phyloP scores from a whole-genome alignment of 2,113 vertebrate genomes.

The Mustelus asterias region DNA sequence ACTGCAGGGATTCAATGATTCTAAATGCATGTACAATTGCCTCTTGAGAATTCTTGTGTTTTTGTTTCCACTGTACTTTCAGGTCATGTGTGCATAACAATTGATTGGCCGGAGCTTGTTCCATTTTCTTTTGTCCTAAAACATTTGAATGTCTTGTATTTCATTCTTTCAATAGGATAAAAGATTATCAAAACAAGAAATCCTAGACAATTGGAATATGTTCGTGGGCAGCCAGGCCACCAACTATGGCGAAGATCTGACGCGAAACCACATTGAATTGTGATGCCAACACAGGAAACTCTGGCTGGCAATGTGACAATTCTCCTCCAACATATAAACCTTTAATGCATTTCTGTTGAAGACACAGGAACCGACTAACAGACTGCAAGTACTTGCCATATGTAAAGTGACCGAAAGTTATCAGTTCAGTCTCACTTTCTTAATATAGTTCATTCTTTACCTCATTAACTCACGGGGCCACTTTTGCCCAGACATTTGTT shows the following conservation, averaged over 20 bases:
- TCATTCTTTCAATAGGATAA: slow-evolving; percentile 66
- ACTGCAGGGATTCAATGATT: neutral
- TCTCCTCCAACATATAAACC: neutral
- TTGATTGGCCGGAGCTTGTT: neutral
- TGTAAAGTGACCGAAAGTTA: slow-evolving; percentile 38
- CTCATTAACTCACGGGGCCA: slow-evolving; percentile 36
- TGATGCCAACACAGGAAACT: slow-evolving; percentile 53
- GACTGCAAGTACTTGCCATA: slow-evolving; percentile 23
- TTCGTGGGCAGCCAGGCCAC: slow-evolving; percentile 98
- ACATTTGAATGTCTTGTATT: slow-evolving; percentile 38
- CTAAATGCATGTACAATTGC: neutral
- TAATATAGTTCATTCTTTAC: slow-evolving; percentile 41
- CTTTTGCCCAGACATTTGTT: slow-evolving; percentile 35
- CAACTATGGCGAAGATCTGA: slow-evolving; percentile 96
- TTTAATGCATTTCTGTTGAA: neutral
- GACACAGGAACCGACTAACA: neutral
- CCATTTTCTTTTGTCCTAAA: neutral
- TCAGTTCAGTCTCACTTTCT: slow-evolving; percentile 26
- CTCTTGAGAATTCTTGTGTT: neutral
- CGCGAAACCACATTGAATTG: slow-evolving; percentile 85
- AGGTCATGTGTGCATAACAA: neutral
- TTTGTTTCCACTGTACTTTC: neutral
- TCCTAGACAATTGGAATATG: slow-evolving; percentile 97
- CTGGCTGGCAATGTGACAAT: no score
- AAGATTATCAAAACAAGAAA: slow-evolving; percentile 85